Evolutionary conservation across 2,888 invertebrate genomes (phyloP).

Genomic region (Sepiola atlantica): DNA sequence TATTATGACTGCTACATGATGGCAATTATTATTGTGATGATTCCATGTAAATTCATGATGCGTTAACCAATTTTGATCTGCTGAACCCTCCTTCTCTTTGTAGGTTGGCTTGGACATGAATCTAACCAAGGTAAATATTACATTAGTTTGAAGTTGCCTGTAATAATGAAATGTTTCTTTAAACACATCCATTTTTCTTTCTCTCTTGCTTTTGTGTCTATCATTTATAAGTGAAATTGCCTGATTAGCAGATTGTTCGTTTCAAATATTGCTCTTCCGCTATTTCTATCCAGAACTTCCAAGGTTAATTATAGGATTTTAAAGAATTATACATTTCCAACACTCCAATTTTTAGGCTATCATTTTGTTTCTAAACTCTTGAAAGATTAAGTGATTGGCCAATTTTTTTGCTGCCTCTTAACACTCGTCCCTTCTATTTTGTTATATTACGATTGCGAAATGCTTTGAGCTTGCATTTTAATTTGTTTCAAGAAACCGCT

Average conservation of each 20-base stretch:
- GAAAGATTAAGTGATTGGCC: not conserved
- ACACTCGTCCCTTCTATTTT: not conserved
- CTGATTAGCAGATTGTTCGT: not conserved
- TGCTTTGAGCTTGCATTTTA: constrained; percentile 17
- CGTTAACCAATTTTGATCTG: no score
- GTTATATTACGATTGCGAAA: not conserved
- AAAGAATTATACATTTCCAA: not conserved
- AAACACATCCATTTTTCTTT: not conserved
- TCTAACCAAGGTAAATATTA: constrained; percentile 8
- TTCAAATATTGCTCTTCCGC: not conserved
- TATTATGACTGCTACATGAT: no score
- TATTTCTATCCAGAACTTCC: not conserved
- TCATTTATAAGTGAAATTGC: not conserved
- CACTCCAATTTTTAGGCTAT: not conserved
- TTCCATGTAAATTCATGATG: no score
- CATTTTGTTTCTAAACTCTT: not conserved
- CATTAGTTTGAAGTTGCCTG: not conserved
- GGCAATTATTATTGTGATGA: no score
- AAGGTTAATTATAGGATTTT: not conserved
- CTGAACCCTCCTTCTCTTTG: not conserved
- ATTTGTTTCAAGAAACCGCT: not conserved
- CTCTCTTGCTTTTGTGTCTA: not conserved
- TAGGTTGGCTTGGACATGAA: constrained; percentile 10
- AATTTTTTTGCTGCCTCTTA: not conserved
- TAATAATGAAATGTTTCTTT: not conserved